Base-by-base conservation (phyloP, 2,797 vertebrate genomes). In the Eulemur albifrons region DNA sequence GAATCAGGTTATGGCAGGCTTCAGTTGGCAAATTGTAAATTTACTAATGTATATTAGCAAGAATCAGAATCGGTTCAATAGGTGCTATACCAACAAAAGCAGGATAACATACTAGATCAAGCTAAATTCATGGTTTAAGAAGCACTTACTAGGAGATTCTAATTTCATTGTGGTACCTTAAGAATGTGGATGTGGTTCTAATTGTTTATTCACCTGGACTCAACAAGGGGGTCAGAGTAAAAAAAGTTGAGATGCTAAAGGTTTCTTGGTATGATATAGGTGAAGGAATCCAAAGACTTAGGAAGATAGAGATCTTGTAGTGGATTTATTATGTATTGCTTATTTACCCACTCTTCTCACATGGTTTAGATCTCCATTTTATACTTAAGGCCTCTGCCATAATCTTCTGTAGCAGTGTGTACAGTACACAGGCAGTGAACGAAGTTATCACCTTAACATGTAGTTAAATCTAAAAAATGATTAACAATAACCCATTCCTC, bases 111-210 rank as follows among this genome's bases (percentile, higher is more conserved):
- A 30, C 38, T 43, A 23, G 32, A 88, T 81, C 7, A 76, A 63
- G 45, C 27, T 92, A 23, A 86, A 45, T 83, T 82, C 30, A 82
- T 82, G 94, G 67, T 45, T 95, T 76, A 88, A 52, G 65, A 95
- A 70, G 21, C 23, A 81, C 45, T 86, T 77, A 70, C 10, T 9
- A 93, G 67, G 70, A 88, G 45, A 86, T 88, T 80, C 35, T 88
- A 20, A 88, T 85, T 97, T 93, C 32, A 50, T 27, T 81, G 13
- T 95, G 21, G 14, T 90, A 90, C 15, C 32, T 93, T 84, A 80
- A 75, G 27, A 79, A 43, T 20, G 54, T 86, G 30, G 32, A 45
- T 92, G 7, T 77, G 20, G 57, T 65, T 83, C 61, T 35, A 92
- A 1, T 52, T 63, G 18, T 81, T 95, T 92, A 32, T 83, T 90